phyloP scores from a whole-genome alignment of 1,140 invertebrate species.

The Tachypleus tridentatus region DNA sequence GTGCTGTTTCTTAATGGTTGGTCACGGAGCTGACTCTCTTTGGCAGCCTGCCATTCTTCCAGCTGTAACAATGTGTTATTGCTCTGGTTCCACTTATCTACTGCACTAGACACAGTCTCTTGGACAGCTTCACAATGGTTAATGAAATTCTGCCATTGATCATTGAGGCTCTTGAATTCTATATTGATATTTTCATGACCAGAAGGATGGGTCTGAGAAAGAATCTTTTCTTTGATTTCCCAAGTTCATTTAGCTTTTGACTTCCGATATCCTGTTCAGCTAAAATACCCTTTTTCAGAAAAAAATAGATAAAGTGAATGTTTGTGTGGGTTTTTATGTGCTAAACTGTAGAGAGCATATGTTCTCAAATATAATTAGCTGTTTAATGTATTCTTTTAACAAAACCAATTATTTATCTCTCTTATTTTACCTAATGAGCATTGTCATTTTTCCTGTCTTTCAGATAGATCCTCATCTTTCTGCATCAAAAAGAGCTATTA shows the following conservation, averaged over 20 bases:
- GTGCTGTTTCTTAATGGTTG: constrained; percentile 75
- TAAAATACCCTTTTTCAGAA: no score
- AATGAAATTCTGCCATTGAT: constrained; percentile 64
- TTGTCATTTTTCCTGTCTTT: no score
- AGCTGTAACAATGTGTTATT: constrained; percentile 60
- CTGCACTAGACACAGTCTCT: constrained; percentile 48
- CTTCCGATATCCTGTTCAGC: constrained; percentile 30
- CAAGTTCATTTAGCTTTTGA: constrained; percentile 52
- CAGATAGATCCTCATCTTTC: no score
- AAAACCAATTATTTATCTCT: no score
- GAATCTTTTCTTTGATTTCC: constrained; percentile 54
- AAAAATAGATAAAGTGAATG: no score
- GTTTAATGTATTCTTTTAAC: no score
- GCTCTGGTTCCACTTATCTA: constrained; percentile 62
- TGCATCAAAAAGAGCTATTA: no score
- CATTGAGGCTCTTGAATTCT: constrained; percentile 53
- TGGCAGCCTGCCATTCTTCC: constrained; percentile 67
- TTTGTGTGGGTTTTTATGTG: no score
- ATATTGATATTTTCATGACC: constrained; percentile 61
- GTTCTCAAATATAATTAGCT: no score
- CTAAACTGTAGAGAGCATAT: no score
- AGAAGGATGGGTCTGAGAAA: constrained; percentile 60
- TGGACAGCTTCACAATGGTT: constrained; percentile 51
- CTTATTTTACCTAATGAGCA: no score
- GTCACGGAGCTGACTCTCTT: constrained; percentile 73